A percentile compares a stretch with the other conserved stretches of the same genome.
phyloP scores from a whole-genome alignment of 2,888 invertebrate genomes.

The Phania funesta region DNA sequence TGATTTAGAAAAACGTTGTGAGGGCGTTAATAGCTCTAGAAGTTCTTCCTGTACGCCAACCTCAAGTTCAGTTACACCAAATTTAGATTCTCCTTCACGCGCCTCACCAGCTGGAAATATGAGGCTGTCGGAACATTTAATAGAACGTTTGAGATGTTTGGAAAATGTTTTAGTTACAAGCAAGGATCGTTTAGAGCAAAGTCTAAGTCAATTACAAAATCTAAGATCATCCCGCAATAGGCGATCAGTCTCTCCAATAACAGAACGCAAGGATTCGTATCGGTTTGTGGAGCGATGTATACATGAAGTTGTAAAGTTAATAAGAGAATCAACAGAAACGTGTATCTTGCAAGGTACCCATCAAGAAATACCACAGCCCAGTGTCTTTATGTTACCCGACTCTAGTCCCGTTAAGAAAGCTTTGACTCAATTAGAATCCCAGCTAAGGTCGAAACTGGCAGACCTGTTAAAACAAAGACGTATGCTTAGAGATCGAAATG shows the following conservation, averaged over 20 bases:
- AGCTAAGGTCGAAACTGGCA: slow-evolving; percentile 85
- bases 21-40: slow-evolving; percentile 81
- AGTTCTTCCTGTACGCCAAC: slow-evolving; percentile 76
- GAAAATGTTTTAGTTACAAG: slow-evolving; percentile 84
- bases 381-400: slow-evolving; percentile 80
- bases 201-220: slow-evolving; percentile 84
- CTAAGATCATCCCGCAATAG: slow-evolving; percentile 84
- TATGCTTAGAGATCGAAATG: slow-evolving; percentile 84
- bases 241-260: slow-evolving; percentile 84
- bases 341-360: slow-evolving; percentile 81
- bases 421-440: slow-evolving; percentile 84
- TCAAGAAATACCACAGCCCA: slow-evolving; percentile 61
- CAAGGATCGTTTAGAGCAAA: slow-evolving; percentile 85
- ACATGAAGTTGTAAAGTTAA: slow-evolving; percentile 83
- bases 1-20: slow-evolving; percentile 88
- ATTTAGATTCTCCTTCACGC: slow-evolving; percentile 61
- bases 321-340: slow-evolving; percentile 83
- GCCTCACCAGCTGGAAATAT: slow-evolving; percentile 71
- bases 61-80: slow-evolving; percentile 67
- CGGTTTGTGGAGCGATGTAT: slow-evolving; percentile 85
- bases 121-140: slow-evolving; percentile 82
- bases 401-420: slow-evolving; percentile 83
- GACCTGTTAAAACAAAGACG: slow-evolving; percentile 86
- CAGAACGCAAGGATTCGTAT: slow-evolving; percentile 84
- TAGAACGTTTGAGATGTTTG: slow-evolving; percentile 83